These are phyloP conservation scores for Apotomis turbidana DNA, from an alignment of 2,888 invertebrate genomes.

Conservation along the genomic window DNA sequence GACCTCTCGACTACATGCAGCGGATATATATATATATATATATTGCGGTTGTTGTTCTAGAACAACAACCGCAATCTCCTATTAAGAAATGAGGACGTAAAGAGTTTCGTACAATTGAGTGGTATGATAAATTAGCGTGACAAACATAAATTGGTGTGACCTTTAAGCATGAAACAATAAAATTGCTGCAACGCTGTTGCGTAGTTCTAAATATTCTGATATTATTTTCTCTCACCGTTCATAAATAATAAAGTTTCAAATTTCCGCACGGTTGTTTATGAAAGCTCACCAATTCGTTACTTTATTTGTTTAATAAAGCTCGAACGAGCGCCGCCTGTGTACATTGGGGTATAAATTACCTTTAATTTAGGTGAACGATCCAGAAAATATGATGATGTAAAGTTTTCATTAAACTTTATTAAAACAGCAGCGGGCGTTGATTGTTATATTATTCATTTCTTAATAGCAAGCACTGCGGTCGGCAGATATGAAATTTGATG, in stretches of 20 bases:
- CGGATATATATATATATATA: too few species aligned
- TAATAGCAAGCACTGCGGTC: constrained; percentile 25
- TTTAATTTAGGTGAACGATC: constrained; percentile 80
- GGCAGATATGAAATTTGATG: constrained; percentile 17
- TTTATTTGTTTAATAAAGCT: constrained; percentile 81
- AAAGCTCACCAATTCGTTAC: constrained; percentile 75
- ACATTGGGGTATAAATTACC: constrained; percentile 80
- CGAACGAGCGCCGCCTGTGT: constrained; percentile 69
- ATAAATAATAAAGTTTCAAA: constrained; percentile 73
- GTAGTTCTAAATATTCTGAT: constrained; percentile 56
- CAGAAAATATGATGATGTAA: constrained; percentile 80
- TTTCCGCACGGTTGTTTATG: constrained; percentile 72
- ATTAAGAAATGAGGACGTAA: too few species aligned
- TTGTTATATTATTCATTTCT: constrained; percentile 40
- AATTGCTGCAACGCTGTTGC: neutral
- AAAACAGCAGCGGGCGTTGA: constrained; percentile 55
- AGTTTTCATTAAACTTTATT: constrained; percentile 76
- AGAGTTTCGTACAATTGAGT: too few species aligned
- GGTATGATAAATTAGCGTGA: too few species aligned
- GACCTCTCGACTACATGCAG: too few species aligned
- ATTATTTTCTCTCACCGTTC: constrained; percentile 60
- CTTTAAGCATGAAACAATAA: neutral
- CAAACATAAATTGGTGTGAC: too few species aligned
- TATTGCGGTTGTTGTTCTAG: too few species aligned
- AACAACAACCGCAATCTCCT: too few species aligned